A percentile compares a stretch with the other conserved stretches of the same genome.
These are phyloP conservation scores for Polydrusus pterygomalis DNA, from an alignment of 2,888 invertebrate genomes.

Conservation along the genomic window DNA sequence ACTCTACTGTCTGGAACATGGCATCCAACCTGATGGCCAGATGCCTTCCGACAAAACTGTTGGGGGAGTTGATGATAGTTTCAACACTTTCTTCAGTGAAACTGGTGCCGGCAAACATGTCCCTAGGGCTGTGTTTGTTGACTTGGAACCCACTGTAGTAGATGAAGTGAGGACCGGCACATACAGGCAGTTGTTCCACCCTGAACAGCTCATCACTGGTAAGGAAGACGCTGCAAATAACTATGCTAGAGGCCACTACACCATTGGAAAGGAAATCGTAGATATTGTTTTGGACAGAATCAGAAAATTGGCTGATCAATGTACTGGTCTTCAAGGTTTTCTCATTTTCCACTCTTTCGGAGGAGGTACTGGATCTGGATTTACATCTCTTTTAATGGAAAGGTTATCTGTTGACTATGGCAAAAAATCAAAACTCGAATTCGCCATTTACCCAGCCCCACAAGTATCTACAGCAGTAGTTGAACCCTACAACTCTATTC, in stretches of 20 bases:
- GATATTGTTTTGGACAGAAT: conserved; percentile 86
- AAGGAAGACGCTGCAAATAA: conserved; percentile 99
- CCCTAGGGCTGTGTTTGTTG: conserved; percentile 94
- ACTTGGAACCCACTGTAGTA: conserved; percentile 97
- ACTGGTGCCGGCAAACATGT: conserved; percentile 97
- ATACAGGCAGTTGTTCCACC: conserved; percentile 97
- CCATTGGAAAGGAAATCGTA: conserved; percentile 96
- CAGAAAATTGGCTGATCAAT: conserved; percentile 83
- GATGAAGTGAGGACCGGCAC: conserved; percentile 95
- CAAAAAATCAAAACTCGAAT: conserved; percentile 96
- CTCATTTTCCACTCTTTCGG: conserved; percentile 97
- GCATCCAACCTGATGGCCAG: conserved; percentile 94
- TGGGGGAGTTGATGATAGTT: conserved; percentile 94
- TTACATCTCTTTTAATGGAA: conserved; percentile 98
- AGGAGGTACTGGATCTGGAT: conserved; percentile 95
- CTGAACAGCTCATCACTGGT: conserved; percentile 79
- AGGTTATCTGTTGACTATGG: conserved; percentile 96
- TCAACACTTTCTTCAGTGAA: conserved; percentile 96
- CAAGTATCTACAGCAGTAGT: conserved; percentile 93
- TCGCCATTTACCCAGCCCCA: conserved; percentile 97
- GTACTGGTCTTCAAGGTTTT: conserved; percentile 94
- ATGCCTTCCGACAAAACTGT: conserved; percentile 84
- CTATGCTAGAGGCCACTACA: conserved; percentile 98
- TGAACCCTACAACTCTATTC: conserved; percentile 98
- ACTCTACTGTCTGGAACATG: conserved; percentile 90